These are phyloP conservation scores for Phenganax stokvisi DNA, from an alignment of 92 coral and sea anemone species.

Conservation along the genomic window DNA sequence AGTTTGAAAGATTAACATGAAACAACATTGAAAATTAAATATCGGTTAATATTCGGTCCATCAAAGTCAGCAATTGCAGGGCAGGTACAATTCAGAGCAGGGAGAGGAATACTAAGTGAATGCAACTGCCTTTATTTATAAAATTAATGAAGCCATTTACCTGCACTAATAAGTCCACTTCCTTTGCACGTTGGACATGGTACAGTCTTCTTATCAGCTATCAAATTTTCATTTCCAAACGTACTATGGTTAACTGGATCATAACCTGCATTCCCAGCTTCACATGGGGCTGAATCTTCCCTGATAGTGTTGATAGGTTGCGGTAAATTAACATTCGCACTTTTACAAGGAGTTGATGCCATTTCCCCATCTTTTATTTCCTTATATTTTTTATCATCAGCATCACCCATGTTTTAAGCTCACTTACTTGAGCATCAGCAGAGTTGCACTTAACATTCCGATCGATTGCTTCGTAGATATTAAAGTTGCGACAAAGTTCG, in stretches of 20 bases:
- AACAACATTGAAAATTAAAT: no score
- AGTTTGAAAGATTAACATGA: no score
- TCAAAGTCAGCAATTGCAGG: no score
- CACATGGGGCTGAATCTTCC: background rate
- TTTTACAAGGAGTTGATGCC: background rate
- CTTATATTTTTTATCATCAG: conserved; percentile 6
- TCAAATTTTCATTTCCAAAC: conserved; percentile 45
- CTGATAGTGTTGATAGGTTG: background rate
- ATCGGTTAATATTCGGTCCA: no score
- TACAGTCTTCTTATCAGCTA: conserved; percentile 36
- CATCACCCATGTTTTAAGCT: background rate
- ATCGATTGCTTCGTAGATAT: no score
- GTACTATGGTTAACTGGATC: conserved; percentile 14
- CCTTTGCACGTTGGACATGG: conserved; percentile 92
- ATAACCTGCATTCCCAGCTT: background rate
- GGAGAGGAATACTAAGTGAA: no score
- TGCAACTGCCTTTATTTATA: no score
- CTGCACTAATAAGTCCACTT: conserved; percentile 66
- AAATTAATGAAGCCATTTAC: conserved; percentile 16
- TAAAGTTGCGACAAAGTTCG: no score
- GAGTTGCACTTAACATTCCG: no score
- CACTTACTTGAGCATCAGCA: background rate
- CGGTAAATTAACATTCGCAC: background rate
- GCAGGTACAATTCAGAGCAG: no score
- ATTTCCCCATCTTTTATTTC: conserved; percentile 13